Percentiles rank a stretch among this genome's conserved stretches.
Evolutionary conservation across 2,113 vertebrate species (phyloP).

Genomic region (Bettongia penicillata): DNA sequence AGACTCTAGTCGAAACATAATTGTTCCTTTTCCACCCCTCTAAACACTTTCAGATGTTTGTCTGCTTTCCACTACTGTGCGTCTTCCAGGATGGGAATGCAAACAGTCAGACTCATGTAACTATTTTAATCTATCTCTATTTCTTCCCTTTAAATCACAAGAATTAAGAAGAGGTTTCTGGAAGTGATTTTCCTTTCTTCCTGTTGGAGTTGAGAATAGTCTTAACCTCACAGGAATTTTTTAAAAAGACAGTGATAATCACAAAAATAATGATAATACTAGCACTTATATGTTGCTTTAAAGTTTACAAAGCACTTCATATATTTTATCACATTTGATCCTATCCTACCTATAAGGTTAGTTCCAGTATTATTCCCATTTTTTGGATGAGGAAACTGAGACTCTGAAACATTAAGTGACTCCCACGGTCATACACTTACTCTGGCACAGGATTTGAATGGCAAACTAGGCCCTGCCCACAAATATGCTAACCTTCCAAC

Average conservation of each 20-base stretch:
- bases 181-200: not conserved
- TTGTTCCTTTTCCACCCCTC: not conserved
- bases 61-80: constrained; percentile 21
- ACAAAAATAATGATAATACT: not conserved
- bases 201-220: constrained; percentile 1
- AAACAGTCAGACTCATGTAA: constrained; percentile 51
- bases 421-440: not conserved
- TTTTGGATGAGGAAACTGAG: not conserved
- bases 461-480: not conserved
- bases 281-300: not conserved
- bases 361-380: not conserved
- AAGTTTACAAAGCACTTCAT: not conserved
- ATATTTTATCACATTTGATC: not conserved
- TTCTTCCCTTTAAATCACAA: constrained; percentile 45
- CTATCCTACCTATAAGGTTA: not conserved
- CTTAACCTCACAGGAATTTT: not conserved
- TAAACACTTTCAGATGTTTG: constrained; percentile 53
- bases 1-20: constrained; percentile 24
- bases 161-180: constrained; percentile 7
- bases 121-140: constrained; percentile 49
- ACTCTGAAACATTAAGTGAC: too few relatives aligned
- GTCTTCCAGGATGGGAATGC: constrained; percentile 23
- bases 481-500: not conserved
- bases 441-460: not conserved
- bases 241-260: not conserved